phyloP scores from a whole-genome alignment of 2,888 invertebrate species.

The Scaptomyza cyrtandrae region DNA sequence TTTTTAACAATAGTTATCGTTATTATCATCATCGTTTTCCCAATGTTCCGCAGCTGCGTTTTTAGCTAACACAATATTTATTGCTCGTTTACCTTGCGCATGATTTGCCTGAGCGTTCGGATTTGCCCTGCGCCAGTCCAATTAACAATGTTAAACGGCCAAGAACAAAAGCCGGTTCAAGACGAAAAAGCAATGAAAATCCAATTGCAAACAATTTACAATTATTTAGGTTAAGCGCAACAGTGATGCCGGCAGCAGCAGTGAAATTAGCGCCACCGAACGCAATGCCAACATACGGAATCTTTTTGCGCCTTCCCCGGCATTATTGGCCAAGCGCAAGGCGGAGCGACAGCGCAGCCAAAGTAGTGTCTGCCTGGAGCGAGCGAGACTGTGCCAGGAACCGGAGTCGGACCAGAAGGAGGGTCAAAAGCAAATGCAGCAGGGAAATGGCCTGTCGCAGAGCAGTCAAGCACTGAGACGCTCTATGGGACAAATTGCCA shows the following conservation, averaged over 20 bases:
- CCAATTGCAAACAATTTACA: conserved; percentile 61
- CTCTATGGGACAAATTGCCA: conserved; percentile 71
- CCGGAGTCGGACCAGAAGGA: neutral
- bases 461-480: conserved; percentile 50
- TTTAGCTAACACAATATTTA: conserved; percentile 57
- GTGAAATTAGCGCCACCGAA: conserved; percentile 62
- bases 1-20: conserved; percentile 59
- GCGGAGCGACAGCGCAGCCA: conserved; percentile 65
- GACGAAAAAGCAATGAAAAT: conserved; percentile 41
- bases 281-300: conserved; percentile 81
- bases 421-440: conserved; percentile 4
- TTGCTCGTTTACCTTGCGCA: conserved; percentile 37
- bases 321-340: conserved; percentile 56
- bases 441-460: conserved; percentile 22
- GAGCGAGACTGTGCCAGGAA: conserved; percentile 35
- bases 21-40: conserved; percentile 13
- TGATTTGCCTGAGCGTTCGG: conserved; percentile 49
- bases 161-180: conserved; percentile 43
- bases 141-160: conserved; percentile 63
- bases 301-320: conserved; percentile 73
- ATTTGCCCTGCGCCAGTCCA: conserved; percentile 39
- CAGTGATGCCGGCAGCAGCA: conserved; percentile 46
- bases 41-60: conserved; percentile 33
- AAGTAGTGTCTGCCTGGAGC: conserved; percentile 68
- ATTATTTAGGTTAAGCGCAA: conserved; percentile 78